A percentile compares a stretch with the other conserved stretches of the same genome.
These are phyloP conservation scores for Cichlasoma orientale DNA, from an alignment of 2,797 vertebrate species.

Conservation along the genomic window DNA sequence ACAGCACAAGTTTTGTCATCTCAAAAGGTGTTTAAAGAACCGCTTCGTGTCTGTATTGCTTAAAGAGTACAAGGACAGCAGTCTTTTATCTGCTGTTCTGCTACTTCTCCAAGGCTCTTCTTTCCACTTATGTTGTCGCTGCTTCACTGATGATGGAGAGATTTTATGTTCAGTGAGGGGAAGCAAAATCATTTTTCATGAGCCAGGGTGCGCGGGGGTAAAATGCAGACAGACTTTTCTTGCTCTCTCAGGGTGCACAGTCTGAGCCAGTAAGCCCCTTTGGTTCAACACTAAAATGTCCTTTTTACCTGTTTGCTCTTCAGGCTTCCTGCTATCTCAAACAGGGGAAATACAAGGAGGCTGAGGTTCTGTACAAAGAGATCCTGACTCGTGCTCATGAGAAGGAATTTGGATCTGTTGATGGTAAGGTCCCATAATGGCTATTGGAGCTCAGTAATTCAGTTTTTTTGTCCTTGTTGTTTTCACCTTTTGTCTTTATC, in stretches of 20 bases:
- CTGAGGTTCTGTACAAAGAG: constrained; percentile 97
- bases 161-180: background rate
- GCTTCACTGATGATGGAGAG: constrained; percentile 28
- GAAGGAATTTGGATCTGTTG: constrained; percentile 98
- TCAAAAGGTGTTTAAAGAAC: background rate
- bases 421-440: constrained; percentile 83
- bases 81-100: constrained; percentile 1
- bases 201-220: constrained; percentile 1
- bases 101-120: background rate
- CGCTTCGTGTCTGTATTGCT: background rate
- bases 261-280: constrained; percentile 15
- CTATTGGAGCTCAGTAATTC: background rate
- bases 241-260: background rate
- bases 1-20: background rate
- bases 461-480: constrained; percentile 6
- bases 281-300: constrained; percentile 30
- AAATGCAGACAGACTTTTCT: background rate
- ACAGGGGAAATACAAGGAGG: constrained; percentile 97
- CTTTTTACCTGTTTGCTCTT: constrained; percentile 18
- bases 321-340: constrained; percentile 99
- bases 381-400: constrained; percentile 97
- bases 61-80: background rate
- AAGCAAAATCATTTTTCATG: constrained; percentile 21
- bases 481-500: constrained; percentile 12
- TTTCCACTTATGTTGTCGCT: background rate